Conservation (phyloP, 2,797 vertebrate genomes). For the Phrynocephalus guinanensis region DNA sequence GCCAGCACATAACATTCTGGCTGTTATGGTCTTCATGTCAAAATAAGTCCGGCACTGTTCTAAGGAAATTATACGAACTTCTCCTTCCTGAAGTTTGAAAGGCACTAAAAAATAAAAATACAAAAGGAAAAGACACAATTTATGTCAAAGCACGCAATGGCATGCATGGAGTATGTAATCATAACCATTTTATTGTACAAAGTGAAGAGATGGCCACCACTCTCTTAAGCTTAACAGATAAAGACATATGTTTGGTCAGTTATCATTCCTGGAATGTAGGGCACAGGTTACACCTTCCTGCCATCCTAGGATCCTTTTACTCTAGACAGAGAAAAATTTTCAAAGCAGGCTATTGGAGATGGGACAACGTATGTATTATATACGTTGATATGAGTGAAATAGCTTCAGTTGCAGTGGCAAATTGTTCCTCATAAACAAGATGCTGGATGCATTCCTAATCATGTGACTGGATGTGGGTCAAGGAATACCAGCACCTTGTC, state of each 20-base stretch:
- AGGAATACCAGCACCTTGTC: too few relatives aligned
- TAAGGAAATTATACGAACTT: conserved; percentile 91
- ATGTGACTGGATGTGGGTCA: too few relatives aligned
- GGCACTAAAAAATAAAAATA: conserved; percentile 83
- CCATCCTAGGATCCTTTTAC: not conserved
- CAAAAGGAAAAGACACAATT: conserved; percentile 25
- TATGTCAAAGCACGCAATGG: not conserved
- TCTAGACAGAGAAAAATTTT: not conserved
- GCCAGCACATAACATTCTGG: conserved; percentile 94
- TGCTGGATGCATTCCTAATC: too few relatives aligned
- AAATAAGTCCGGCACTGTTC: conserved; percentile 93
- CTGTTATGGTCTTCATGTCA: conserved; percentile 95
- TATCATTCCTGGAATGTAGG: too few relatives aligned
- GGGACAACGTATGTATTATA: not conserved
- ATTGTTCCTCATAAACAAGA: too few relatives aligned
- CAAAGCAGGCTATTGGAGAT: not conserved
- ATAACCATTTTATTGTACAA: not conserved
- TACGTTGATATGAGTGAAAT: not conserved
- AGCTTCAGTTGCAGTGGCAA: not conserved
- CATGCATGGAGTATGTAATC: not conserved
- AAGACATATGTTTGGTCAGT: not conserved
- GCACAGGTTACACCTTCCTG: too few relatives aligned
- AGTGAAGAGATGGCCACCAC: not conserved
- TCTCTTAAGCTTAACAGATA: not conserved
- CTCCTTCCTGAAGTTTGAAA: conserved; percentile 95